Base-by-base conservation (phyloP, 1,140 invertebrate species). In the Leptopilina clavipes region DNA sequence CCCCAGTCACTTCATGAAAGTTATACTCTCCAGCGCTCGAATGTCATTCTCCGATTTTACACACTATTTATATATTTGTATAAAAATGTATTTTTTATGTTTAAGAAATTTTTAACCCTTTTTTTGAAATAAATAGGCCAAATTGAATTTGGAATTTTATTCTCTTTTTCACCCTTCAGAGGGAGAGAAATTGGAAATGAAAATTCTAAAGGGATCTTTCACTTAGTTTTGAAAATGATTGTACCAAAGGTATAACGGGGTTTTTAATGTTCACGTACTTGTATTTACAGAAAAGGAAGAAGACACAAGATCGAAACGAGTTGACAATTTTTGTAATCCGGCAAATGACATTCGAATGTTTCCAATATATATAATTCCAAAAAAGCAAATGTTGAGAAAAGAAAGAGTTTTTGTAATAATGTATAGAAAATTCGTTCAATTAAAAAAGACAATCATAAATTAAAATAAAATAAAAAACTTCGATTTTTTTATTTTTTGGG, bases 101-200 rank as follows among this genome's bases (percentile, higher is more conserved):
- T n/a, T n/a, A n/a, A n/a, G n/a, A n/a, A n/a, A n/a, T 70, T 74
- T 59, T 73, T 73, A 72, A 79, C 73, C 56, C 31, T 54, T 22
- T 73, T 73, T 12, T 8, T 44, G 6, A 14, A 6, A 12, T 44
- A 18, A 17, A 9, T 6, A 44, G 6, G 9, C 6, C 12, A 72
- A n/a, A 11, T 43, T 71, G 11, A 48, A 48, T 48, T 31, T 31
- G 5, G 44, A 14, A 3, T 44, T 11, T 11, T 44, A 3, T 44
- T 44, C 43, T 11, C 12, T n/a, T 1, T 14, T 44, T 44, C 9
- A 1, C 25, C 25, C n/a, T n/a, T n/a, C 25, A 31, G 9, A 44
- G 43, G 11, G 44, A 5, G 14, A 14, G 7, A 48, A 14, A 48
- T 14, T 48, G 7, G 44, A 10, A 48, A 14, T 48, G 10, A 48